Percentiles rank a stretch among this genome's conserved stretches.
Conservation (phyloP, 2,888 invertebrate genomes). For the Synanthedon formicaeformis region DNA sequence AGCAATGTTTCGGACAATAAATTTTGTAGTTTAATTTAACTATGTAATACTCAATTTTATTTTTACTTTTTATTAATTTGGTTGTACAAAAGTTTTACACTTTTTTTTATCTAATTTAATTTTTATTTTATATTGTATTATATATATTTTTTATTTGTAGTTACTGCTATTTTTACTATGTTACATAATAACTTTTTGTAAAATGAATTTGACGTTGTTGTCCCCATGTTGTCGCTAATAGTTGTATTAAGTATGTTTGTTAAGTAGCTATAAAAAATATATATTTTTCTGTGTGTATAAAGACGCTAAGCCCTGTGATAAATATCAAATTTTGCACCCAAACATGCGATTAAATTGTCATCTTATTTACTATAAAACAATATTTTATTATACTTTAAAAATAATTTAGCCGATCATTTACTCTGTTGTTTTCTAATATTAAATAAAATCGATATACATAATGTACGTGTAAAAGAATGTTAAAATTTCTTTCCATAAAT, state of each 20-base stretch:
- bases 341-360: constrained; percentile 11
- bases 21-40: too few relatives aligned
- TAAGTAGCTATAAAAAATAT: constrained; percentile 3
- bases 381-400: too few relatives aligned
- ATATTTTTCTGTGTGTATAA: constrained; percentile 38
- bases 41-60: too few relatives aligned
- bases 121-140: not conserved
- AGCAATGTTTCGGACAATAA: too few relatives aligned
- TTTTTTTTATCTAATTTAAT: not conserved
- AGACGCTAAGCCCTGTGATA: constrained; percentile 50
- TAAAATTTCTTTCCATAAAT: too few relatives aligned
- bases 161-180: not conserved
- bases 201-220: not conserved
- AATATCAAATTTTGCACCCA: constrained; percentile 31
- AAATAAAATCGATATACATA: too few relatives aligned
- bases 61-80: too few relatives aligned
- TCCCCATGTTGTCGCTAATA: too few relatives aligned
- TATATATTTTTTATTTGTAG: not conserved
- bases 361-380: not conserved
- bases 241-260: too few relatives aligned
- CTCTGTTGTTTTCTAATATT: not conserved
- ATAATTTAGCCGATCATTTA: too few relatives aligned
- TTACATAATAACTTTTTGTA: not conserved
- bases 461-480: too few relatives aligned
- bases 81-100: not conserved